Evolutionary conservation across 2,797 vertebrate genomes (phyloP).

Genomic region (Epinephelus coioides): DNA sequence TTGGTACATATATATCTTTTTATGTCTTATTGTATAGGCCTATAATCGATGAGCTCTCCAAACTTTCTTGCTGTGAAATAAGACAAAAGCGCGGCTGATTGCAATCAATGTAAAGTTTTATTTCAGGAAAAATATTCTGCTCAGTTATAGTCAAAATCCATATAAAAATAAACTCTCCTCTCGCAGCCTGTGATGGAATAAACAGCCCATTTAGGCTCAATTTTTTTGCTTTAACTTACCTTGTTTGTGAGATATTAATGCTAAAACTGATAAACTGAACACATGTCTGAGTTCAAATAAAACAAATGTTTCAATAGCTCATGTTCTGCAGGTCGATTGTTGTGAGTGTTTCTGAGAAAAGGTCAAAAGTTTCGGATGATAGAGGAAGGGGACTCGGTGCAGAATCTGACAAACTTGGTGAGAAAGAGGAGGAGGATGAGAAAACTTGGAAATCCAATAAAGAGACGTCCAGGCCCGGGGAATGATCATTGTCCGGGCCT

Average conservation of each 20-base stretch:
- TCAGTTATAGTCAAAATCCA: conserved; percentile 83
- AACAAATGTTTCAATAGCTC: conserved; percentile 86
- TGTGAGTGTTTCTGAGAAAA: conserved; percentile 96
- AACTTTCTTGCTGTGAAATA: conserved; percentile 34
- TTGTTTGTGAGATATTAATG: conserved; percentile 71
- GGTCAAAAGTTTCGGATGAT: conserved; percentile 93
- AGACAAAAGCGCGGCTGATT: conserved; percentile 72
- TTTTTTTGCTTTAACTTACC: conserved; percentile 80
- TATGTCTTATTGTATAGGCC: conserved; percentile 1
- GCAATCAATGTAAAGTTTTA: conserved; percentile 91
- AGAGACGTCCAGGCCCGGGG: conserved; percentile 91
- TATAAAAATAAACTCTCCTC: conserved; percentile 94
- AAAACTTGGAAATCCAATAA: conserved; percentile 95
- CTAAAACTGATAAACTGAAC: conserved; percentile 79
- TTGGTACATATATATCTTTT: background rate
- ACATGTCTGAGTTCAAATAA: conserved; percentile 48
- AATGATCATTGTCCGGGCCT: conserved; percentile 93
- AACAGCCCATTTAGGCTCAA: conserved; percentile 73
- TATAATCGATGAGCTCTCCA: conserved; percentile 43
- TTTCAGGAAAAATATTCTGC: conserved; percentile 94
- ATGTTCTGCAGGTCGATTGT: conserved; percentile 96
- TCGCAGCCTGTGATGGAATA: conserved; percentile 84
- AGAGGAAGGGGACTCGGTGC: conserved; percentile 93
- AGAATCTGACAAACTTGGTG: conserved; percentile 93
- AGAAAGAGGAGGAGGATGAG: conserved; percentile 94